Evolutionary conservation across 2,888 invertebrate genomes (phyloP), one percentile per base, ranked within the genome.

Genomic region (Melanostoma mellinum): DNA sequence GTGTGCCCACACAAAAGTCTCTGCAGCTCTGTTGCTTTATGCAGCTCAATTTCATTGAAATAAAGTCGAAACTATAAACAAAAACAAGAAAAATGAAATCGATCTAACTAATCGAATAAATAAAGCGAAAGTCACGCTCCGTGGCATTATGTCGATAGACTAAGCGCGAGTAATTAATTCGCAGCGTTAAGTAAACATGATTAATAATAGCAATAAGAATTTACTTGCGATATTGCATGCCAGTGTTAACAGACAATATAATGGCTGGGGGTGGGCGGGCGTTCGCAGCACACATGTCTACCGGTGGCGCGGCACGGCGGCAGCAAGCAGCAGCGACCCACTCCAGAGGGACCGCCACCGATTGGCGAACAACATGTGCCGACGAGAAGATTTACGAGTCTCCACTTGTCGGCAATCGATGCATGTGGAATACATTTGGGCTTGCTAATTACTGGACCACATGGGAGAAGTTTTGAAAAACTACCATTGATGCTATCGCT

Each of bases 61-160:
- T 44, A 10, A 76, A 56, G 73, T 63, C 20, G 36, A 50, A 56
- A 35, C 36, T 35, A 46, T 10, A 46, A 9, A 20, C 35, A 42
- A 42, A 56, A 3, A 42, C 32, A 35, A 52, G 40, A 20, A 48
- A 42, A 46, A 9, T 35, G 36, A 63, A 63, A 63, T 48, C 67
- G 67, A 50, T 60, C 71, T 56, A 33, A 58, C 73, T 68, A 77
- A 82, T 82, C 73, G 77, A 58, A 82, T 82, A 77, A 82, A 77
- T 82, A 82, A 77, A 82, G 73, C 82, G 82, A 82, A 82, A 82
- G 82, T 82, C 82, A 82, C 77, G 82, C 73, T 82, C 77, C 77
- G 55, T 58, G 68, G 82, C 68, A 77, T 82, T 82, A 82, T 82
- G 82, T 82, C 82, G 82, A 82, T 82, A 77, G 82, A 52, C 73